phyloP scores from a whole-genome alignment of 2,888 invertebrate genomes.

The Ganaspis brasiliensis region DNA sequence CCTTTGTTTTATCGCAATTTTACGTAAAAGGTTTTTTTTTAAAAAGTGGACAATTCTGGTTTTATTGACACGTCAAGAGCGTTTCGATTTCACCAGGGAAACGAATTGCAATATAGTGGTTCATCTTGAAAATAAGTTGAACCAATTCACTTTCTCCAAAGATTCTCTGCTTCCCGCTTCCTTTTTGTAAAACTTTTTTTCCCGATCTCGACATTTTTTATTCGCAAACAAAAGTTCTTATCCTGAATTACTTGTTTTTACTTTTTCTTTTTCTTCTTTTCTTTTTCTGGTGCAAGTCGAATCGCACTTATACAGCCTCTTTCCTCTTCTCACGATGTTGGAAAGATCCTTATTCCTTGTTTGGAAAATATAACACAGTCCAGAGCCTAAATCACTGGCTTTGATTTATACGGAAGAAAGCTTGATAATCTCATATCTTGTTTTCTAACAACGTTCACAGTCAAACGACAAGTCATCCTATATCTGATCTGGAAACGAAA shows the following conservation, averaged over 20 bases:
- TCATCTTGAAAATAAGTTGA: conserved; percentile 18
- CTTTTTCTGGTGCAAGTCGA: not conserved
- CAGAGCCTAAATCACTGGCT: not conserved
- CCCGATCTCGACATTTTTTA: conserved; percentile 35
- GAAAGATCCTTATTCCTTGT: conserved; percentile 43
- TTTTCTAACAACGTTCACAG: conserved; percentile 1
- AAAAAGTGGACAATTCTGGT: not conserved
- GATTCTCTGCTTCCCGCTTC: conserved; percentile 40
- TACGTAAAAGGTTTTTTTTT: not conserved
- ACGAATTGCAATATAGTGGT: conserved; percentile 64
- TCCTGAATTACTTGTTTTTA: conserved; percentile 13
- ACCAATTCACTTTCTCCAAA: conserved; percentile 60
- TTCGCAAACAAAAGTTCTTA: conserved; percentile 36
- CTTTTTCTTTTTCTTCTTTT: not conserved
- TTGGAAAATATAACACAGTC: conserved; percentile 44
- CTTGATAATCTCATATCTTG: conserved; percentile 22
- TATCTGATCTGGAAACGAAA: not conserved
- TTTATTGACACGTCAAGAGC: conserved; percentile 49
- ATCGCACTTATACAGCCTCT: no score
- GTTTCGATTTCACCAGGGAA: conserved; percentile 64
- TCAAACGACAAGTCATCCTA: not conserved
- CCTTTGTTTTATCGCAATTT: not conserved
- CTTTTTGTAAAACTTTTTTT: conserved; percentile 45
- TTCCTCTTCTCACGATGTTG: conserved; percentile 10
- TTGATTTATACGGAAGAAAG: conserved; percentile 27